Evolutionary conservation across 2,888 invertebrate genomes (phyloP), one percentile per base, ranked within the genome.

Genomic region (Dendrolimus houi): DNA sequence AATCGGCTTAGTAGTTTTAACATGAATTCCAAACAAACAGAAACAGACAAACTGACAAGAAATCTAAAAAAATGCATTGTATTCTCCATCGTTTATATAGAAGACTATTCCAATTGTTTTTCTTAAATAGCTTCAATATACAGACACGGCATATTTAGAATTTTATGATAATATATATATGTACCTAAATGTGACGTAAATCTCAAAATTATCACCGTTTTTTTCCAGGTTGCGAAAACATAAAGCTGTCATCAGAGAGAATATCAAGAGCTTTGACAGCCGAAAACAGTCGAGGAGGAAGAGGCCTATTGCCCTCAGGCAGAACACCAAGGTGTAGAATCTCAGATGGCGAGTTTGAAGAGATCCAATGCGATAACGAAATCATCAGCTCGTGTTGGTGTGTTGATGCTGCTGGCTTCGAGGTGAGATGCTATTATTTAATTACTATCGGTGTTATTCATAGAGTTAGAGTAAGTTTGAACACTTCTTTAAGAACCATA

Each of bases 381-480:
- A 92, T 93, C 60, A 92, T 93, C 56, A 94, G 94, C 71, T 92
- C 92, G 47, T 97, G 97, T 76, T 97, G 96, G 96, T 97, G 97
- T 77, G 95, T 96, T 9, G 95, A 96, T 73, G 92, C 94, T 60
- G 92, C 94, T 62, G 97, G 97, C 1, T 93, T 93, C 64, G 96
- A 97, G 88, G 90, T 89, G 14, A 71, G 73, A 41, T 12, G 13
- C 47, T 10, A 14, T 55, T 41, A 54, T 41, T 3, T 8, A 41
- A 29, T 7, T 56, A 41, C 17, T 42, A 55, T 29, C 29, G 17
- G 17, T 17, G 2, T 17, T 17, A 17, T 17, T 17, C 17, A 17
- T 17, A 17, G 17, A 17, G 17, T 17, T 17, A 1, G 17, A 2
- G 2, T 17, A 17, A 17, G 17, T 17, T 17, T 17, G 17, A 17